Percentiles rank a stretch among this genome's conserved stretches.
phyloP scores from a whole-genome alignment of 1,140 invertebrate genomes.

The Vanessa tameamea region DNA sequence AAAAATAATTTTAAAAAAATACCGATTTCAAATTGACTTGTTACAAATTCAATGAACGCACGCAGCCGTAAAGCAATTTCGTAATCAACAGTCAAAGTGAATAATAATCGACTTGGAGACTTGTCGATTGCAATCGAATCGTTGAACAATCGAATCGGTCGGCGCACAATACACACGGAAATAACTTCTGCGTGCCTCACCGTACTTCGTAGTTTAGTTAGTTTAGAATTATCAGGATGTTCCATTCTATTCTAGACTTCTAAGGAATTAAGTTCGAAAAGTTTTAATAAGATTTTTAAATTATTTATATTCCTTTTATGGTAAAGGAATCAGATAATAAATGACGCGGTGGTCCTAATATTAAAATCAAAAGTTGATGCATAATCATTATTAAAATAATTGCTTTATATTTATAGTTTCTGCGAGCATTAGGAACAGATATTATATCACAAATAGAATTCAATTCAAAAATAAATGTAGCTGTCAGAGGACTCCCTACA shows the following conservation, averaged over 20 bases:
- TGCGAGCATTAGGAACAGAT: no score
- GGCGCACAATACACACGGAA: constrained; percentile 30
- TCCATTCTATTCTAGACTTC: not conserved
- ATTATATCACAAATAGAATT: no score
- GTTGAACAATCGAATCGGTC: constrained; percentile 20
- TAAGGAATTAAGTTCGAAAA: not conserved
- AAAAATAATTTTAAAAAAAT: no score
- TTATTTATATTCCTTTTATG: not conserved
- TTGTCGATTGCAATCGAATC: constrained; percentile 22
- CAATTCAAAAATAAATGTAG: no score
- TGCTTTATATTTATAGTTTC: no score
- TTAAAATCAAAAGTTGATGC: no score
- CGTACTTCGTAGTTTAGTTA: constrained; percentile 3
- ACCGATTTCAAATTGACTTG: not conserved
- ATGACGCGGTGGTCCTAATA: no score
- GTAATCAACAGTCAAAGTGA: constrained; percentile 11
- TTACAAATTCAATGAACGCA: not conserved
- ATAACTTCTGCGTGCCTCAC: constrained; percentile 24
- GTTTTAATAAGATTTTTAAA: not conserved
- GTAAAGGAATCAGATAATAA: not conserved
- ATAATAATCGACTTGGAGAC: constrained; percentile 21
- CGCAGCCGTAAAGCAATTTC: not conserved
- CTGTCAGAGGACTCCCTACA: no score
- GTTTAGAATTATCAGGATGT: not conserved
- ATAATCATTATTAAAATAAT: no score